Evolutionary conservation across 2,888 invertebrate genomes (phyloP), one percentile per base, ranked within the genome.

Genomic region (Agapostemon virescens): DNA sequence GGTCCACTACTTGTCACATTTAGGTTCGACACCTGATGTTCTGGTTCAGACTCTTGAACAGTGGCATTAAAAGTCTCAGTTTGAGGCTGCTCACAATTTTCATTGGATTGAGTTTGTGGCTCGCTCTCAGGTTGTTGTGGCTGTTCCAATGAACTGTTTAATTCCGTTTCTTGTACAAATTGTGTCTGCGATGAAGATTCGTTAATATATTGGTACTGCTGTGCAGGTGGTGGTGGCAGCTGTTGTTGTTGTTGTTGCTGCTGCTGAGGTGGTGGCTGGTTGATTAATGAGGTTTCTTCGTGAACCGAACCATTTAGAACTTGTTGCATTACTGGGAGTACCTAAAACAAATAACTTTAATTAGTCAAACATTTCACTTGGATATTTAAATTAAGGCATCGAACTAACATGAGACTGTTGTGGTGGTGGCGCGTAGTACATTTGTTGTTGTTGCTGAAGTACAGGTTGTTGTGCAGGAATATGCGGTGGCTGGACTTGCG

Each of bases 1-100:
- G 97, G 97, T 93, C 91, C 90, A 87, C 93, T 90, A 90, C 91
- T 90, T 88, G 91, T 88, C 91, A 94, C 89, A 93, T 74, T 87
- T 84, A 92, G 89, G 88, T 91, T 89, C 84, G 93, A 90, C 83
- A 93, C 93, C 92, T 88, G 90, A 88, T 89, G 93, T 87, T 92
- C 93, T 83, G 84, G 91, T 79, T 91, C 93, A 78, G 91, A 88
- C 86, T 93, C 94, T 63, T 92, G 90, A 81, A 92, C 93, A 61
- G 93, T 83, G 6, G 90, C 79, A 36, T 89, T 55, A 55, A 90
- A 92, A 7, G 82, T 87, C 42, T 92, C 93, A 13, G 85, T 80
- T 45, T 93, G 93, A 2, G 87, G 87, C 64, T 91, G 92, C 40
- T 92, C 92, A 40, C 87, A 92, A 36, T 87, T 84, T 33, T 92